Conservation (phyloP, 2,113 vertebrate genomes). For the Hipposideros armiger region DNA sequence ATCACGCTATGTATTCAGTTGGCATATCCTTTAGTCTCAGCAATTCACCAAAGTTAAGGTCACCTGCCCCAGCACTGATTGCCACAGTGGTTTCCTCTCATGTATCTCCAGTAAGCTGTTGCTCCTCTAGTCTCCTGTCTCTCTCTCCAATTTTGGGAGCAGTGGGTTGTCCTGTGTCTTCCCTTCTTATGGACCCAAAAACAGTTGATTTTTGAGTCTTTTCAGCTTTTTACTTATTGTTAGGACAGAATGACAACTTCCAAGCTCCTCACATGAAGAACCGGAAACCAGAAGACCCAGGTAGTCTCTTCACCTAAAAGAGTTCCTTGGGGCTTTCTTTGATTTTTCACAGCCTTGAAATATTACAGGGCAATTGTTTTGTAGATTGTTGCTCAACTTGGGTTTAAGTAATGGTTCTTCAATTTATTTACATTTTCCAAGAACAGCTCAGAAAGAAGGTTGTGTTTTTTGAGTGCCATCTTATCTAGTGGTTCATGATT, state of each 20-base stretch:
- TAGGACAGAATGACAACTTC: not conserved
- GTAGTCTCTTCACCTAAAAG: not conserved
- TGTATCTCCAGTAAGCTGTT: not conserved
- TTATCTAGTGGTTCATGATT: not conserved
- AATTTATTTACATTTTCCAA: not conserved
- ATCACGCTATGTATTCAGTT: not conserved
- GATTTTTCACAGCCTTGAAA: not conserved
- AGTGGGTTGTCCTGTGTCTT: not conserved
- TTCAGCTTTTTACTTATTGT: not conserved
- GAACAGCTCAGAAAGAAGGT: not conserved
- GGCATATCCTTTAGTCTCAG: not conserved
- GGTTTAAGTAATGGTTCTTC: not conserved
- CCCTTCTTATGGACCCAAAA: not conserved
- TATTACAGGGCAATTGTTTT: not conserved
- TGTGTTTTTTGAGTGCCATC: not conserved
- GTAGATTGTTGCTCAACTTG: not conserved
- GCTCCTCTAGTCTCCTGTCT: not conserved
- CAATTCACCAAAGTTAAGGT: not conserved
- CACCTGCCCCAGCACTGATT: not conserved
- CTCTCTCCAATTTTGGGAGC: not conserved
- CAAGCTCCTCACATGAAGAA: not conserved
- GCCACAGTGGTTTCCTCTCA: not conserved
- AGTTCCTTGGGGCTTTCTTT: slow-evolving; percentile 5
- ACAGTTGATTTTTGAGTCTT: not conserved
- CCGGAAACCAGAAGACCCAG: not conserved